Base-by-base conservation (phyloP, 2,888 invertebrate species). In the Drosophila borborema region DNA sequence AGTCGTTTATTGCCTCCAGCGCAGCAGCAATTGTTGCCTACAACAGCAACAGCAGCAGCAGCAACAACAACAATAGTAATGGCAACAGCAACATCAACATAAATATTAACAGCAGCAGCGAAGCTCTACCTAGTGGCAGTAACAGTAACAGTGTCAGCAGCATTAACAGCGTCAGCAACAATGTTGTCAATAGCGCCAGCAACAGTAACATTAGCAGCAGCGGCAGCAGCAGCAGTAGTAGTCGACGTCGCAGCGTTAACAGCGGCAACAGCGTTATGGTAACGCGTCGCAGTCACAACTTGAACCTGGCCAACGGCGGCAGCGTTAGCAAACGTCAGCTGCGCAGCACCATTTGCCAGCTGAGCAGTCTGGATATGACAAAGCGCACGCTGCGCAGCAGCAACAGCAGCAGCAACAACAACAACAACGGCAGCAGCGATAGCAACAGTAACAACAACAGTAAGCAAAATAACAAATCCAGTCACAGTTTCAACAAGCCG, bases 311-410 rank as follows among this genome's bases (percentile, higher is more conserved):
- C 20, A 20, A 6, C 23, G 61, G 53, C 56, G 59, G 70, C 36
- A 65, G 80, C 10, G 82, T 87, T 5, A 91, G 85, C 49, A 91
- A 91, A 61, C 90, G 92, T 0, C 92, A 92, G 76, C 78, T 92
- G 55, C 91, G 93, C 48, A 92, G 92, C 76, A 91, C 83, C 60
- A 85, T 71, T 34, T 81, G 75, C 67, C 76, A 77, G 20, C 46
- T 84, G 20, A 64, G 68, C 2, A 72, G 59, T 40, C 66, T 75
- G 51, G 92, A 92, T 59, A 84, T 91, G 64, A 91, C 86, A 7
- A 92, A 92, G 70, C 86, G 93, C 9, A 92, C 91, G 34, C 72
- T 93, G 20, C 84, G 93, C 56, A 61, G 16, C 34, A 23, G 36
- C 48, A 49, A 28, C 20, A 48, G 14, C 36, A 23, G 28, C 10